Evolutionary conservation across 2,888 invertebrate species (phyloP), one percentile per base, ranked within the genome.

Genomic region (Pollenia amentaria): DNA sequence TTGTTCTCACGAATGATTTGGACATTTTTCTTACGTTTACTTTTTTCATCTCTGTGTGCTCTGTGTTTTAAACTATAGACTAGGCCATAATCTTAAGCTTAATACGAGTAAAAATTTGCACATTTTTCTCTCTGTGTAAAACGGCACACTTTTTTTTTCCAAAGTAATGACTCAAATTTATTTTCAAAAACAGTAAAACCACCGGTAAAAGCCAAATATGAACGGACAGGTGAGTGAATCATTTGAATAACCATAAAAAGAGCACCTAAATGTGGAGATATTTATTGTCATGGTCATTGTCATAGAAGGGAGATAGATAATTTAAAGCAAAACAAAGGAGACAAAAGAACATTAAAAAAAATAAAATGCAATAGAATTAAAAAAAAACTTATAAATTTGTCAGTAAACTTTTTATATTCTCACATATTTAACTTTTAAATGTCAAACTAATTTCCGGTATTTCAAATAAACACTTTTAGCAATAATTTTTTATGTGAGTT

Each of bases 171-270:
- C 29, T 46, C 46, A 60, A 60, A 67, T 14, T 44, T 14, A 6
- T 48, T 48, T 44, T n/a, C 40, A 8, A 38, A 57, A 69, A 46
- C 48, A 73, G 48, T 12, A 51, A 18, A 62, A 18, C 38, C 9
- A 38, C 46, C 67, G 12, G 53, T 10, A 40, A 53, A 69, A 38
- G 11, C 51, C 40, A 16, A 16, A 29, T 29, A 44, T 42, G 55
- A 57, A 55, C 55, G 55, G 55, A 38, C 46, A 77, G 67, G 77
- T 77, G 55, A 77, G 57, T 77, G 77, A 77, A 67, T 77, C 76
- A 77, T 77, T 65, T 77, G 65, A 53, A 65, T 65, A 53, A 65
- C 8, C 16, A 67, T 62, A 10, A 51, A 62, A 62, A 51, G 21
- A 64, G 21, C 29, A 65, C 55, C 53, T 46, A 11, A 12, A 11